These are phyloP conservation scores for Columba guinea DNA, from an alignment of 2,797 vertebrate species.

Conservation along the genomic window DNA sequence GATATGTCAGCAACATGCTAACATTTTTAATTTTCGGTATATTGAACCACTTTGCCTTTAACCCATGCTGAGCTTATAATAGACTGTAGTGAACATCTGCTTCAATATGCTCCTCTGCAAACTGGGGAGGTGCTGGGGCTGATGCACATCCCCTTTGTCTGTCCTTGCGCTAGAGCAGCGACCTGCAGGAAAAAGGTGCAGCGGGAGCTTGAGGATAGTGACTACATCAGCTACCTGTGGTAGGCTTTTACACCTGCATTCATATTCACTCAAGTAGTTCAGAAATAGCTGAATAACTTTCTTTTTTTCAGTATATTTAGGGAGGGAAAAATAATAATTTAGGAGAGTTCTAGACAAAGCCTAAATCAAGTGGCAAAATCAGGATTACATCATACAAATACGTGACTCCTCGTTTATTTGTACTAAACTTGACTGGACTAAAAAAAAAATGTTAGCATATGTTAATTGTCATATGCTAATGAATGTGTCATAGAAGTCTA, in stretches of 20 bases:
- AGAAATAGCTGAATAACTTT: background rate
- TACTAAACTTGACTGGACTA: slow-evolving; percentile 10
- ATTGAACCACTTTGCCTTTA: background rate
- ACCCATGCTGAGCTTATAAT: background rate
- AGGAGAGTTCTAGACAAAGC: background rate
- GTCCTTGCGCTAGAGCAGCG: background rate
- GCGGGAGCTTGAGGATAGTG: background rate
- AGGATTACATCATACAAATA: slow-evolving; percentile 3
- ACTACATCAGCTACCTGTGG: background rate
- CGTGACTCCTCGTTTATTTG: background rate
- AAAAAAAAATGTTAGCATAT: slow-evolving; percentile 4
- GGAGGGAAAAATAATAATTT: background rate
- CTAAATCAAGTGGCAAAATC: background rate
- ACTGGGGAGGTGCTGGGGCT: background rate
- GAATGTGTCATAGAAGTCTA: background rate
- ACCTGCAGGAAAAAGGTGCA: background rate
- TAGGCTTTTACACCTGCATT: background rate
- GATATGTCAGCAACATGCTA: background rate
- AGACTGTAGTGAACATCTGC: background rate
- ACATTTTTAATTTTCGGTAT: background rate
- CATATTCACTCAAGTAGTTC: background rate
- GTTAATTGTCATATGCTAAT: slow-evolving; percentile 14
- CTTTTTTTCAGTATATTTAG: background rate
- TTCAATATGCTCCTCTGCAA: background rate
- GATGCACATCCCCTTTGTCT: background rate